Evolutionary conservation across 2,888 invertebrate genomes (phyloP), one percentile per base, ranked within the genome.

Genomic region (Drosophila formosana): DNA sequence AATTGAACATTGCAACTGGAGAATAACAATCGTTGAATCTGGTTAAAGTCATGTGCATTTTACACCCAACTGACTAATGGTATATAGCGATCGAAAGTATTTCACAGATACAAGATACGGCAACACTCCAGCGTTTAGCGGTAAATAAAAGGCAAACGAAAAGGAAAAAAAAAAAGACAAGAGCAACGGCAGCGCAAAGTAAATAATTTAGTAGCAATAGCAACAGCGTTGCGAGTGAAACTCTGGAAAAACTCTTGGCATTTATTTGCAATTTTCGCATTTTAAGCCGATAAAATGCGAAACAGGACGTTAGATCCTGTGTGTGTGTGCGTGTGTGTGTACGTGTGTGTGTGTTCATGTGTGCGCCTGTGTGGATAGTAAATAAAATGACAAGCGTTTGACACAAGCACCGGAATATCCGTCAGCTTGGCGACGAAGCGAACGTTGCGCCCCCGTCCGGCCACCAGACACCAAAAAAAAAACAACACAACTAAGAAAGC

Each of bases 381-480:
- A 75, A 76, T 81, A 80, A 79, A 82, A 83, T 90, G 91, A 90
- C 91, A 90, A 89, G 82, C 88, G 86, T 81, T 91, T 90, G 91
- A 91, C 90, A 90, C 86, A 91, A 91, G 91, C 91, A 90, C 91
- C 90, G 91, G 90, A 91, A 91, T 88, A 90, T 91, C 91, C 90
- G 91, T 86, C 90, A 89, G 82, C 83, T 79, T 71, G 82, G 80
- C 80, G 79, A 88, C 75, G 83, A 81, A 74, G 82, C 84, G 84
- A 76, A 78, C 86, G 86, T 66, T 62, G 70, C 70, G 84, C 58
- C 67, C 58, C 70, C 82, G 77, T 85, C 78, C 82, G 76, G 78
- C 64, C 69, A 66, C 52, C 50, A 50, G 65, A 74, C 66, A 78
- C 68, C 60, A 34, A 67, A 68, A n/a, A 80, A 37, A 11, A 8